Evolutionary conservation across 2,888 invertebrate genomes (phyloP).

Genomic region (Plutella xylostella): DNA sequence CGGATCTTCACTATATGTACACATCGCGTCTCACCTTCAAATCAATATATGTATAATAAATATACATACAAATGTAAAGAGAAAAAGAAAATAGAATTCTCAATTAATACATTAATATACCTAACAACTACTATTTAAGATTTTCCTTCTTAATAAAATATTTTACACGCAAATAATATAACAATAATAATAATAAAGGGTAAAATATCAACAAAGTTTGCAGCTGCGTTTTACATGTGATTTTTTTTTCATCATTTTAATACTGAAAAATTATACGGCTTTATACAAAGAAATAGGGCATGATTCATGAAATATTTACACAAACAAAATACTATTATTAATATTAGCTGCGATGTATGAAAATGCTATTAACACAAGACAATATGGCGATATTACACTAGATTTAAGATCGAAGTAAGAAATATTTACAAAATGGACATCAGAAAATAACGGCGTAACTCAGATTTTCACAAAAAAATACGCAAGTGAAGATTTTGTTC

Average conservation of each 20-base stretch:
- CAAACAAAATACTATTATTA: too few relatives aligned
- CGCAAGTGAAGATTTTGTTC: too few relatives aligned
- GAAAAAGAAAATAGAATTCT: conserved; percentile 68
- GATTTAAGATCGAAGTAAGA: too few relatives aligned
- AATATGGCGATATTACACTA: too few relatives aligned
- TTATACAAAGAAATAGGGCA: conserved; percentile 36
- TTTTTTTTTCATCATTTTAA: conserved; percentile 30
- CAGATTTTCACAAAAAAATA: too few relatives aligned
- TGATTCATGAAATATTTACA: conserved; percentile 49
- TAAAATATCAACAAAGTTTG: conserved; percentile 46
- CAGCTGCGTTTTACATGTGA: conserved; percentile 7
- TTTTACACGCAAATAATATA: conserved; percentile 63
- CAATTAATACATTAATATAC: conserved; percentile 65
- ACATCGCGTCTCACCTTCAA: conserved; percentile 62
- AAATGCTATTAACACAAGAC: too few relatives aligned
- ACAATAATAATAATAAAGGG: conserved; percentile 47
- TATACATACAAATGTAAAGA: conserved; percentile 63
- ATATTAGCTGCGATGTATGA: not conserved
- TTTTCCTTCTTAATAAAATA: conserved; percentile 65
- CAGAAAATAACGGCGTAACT: too few relatives aligned
- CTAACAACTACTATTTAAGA: conserved; percentile 67
- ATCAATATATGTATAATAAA: conserved; percentile 51
- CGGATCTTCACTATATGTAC: conserved; percentile 61
- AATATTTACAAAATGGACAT: too few relatives aligned
- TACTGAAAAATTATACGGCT: conserved; percentile 48